Conservation (phyloP, 2,888 invertebrate species). For the Cremastinae sp. region DNA sequence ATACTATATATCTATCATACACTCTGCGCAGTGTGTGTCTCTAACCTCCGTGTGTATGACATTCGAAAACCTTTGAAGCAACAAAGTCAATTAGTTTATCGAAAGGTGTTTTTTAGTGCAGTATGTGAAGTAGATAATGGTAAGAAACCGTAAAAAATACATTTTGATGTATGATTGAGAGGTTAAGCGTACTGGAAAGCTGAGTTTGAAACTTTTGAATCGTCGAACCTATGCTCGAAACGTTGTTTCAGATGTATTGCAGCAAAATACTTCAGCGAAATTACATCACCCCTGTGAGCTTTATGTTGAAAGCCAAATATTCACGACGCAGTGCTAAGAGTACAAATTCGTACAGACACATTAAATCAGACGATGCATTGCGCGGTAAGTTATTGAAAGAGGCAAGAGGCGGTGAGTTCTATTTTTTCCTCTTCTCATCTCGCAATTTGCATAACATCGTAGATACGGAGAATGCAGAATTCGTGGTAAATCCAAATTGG, state of each 20-base stretch:
- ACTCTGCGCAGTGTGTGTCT: no score
- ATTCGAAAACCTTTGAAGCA: constrained; percentile 55
- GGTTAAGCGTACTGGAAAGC: background rate
- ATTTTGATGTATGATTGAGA: background rate
- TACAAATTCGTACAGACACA: constrained; percentile 72
- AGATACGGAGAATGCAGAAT: constrained; percentile 74
- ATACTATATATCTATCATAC: no score
- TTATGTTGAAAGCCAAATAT: constrained; percentile 71
- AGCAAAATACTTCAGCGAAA: constrained; percentile 71
- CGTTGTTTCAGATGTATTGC: constrained; percentile 76
- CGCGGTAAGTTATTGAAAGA: constrained; percentile 66
- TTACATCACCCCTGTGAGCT: constrained; percentile 68
- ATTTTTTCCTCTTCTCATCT: background rate
- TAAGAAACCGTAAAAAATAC: constrained; percentile 20
- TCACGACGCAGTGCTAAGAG: constrained; percentile 76
- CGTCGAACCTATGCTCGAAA: constrained; percentile 57
- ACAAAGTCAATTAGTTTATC: constrained; percentile 34
- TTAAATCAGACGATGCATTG: constrained; percentile 71
- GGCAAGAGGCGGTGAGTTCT: background rate
- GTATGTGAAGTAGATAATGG: constrained; percentile 60
- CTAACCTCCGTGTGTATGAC: constrained; percentile 49
- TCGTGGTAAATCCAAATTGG: constrained; percentile 83
- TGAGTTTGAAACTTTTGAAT: constrained; percentile 23
- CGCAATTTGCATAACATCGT: background rate
- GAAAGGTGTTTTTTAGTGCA: constrained; percentile 52